Conservation (phyloP, 2,113 vertebrate species). For the Lanius collurio region DNA sequence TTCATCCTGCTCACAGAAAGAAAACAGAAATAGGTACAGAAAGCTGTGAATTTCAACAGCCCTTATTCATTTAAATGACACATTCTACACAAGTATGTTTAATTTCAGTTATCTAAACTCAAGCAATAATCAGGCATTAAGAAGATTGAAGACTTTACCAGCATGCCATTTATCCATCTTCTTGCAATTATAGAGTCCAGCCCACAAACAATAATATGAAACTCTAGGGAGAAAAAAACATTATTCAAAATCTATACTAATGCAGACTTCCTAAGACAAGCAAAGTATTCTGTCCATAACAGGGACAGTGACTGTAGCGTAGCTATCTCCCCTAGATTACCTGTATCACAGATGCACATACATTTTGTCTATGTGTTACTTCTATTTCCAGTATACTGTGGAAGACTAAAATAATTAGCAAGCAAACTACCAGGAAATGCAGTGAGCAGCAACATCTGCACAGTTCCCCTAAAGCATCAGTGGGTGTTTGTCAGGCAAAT, state of each 20-base stretch:
- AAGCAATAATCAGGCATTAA: neutral
- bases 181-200: slow-evolving; percentile 93
- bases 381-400: neutral
- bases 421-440: neutral
- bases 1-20: neutral
- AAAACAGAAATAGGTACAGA: neutral
- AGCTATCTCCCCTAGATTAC: neutral
- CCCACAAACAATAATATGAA: slow-evolving; percentile 96
- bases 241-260: neutral
- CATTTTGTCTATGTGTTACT: neutral
- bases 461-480: neutral
- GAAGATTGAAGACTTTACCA: slow-evolving; percentile 72
- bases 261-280: neutral
- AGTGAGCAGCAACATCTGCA: neutral
- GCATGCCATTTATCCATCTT: slow-evolving; percentile 97
- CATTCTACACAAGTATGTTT: neutral
- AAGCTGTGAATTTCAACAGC: neutral
- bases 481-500: neutral
- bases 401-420: neutral
- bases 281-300: neutral
- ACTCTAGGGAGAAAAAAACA: slow-evolving; percentile 74
- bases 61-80: neutral
- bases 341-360: neutral
- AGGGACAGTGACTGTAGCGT: neutral
- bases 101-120: neutral